Conservation (phyloP, 1,140 invertebrate genomes). For the Campoletis sonorensis region DNA sequence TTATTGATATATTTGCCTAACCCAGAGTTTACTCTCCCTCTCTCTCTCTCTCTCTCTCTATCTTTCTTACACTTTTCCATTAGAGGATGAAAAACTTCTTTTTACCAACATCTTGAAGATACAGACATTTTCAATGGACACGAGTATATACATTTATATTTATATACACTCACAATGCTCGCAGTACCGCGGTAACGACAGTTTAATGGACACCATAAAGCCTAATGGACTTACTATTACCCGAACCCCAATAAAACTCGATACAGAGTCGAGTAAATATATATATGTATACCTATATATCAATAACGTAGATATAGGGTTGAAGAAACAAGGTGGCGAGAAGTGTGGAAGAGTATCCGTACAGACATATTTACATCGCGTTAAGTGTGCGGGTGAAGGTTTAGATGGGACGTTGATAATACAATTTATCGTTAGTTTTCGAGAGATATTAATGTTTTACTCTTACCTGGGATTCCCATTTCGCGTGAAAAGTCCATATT, state of each 20-base stretch:
- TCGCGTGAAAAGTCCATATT: not conserved
- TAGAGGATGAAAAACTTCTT: slow-evolving; percentile 18
- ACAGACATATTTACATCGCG: not conserved
- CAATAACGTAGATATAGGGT: slow-evolving; percentile 10
- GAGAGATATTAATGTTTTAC: not conserved
- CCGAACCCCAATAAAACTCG: slow-evolving; percentile 42
- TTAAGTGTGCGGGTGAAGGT: slow-evolving; percentile 20
- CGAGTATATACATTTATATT: not conserved
- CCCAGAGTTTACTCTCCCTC: not conserved
- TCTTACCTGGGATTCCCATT: slow-evolving; percentile 6
- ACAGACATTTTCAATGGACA: not conserved
- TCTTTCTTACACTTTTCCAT: not conserved
- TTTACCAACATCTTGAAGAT: slow-evolving; percentile 1
- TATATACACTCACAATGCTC: not conserved
- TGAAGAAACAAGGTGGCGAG: slow-evolving; percentile 1
- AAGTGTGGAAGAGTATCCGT: not conserved
- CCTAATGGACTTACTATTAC: slow-evolving; percentile 40
- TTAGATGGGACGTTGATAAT: not conserved
- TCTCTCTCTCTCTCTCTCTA: too few relatives aligned
- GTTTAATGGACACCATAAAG: slow-evolving; percentile 45
- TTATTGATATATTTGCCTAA: not conserved
- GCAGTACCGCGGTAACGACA: slow-evolving; percentile 33
- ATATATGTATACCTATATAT: too few relatives aligned
- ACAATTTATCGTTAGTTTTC: slow-evolving; percentile 27
- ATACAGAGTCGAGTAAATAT: not conserved